These are phyloP conservation scores for Platichthys flesus DNA, from an alignment of 2,113 vertebrate species.

Conservation along the genomic window DNA sequence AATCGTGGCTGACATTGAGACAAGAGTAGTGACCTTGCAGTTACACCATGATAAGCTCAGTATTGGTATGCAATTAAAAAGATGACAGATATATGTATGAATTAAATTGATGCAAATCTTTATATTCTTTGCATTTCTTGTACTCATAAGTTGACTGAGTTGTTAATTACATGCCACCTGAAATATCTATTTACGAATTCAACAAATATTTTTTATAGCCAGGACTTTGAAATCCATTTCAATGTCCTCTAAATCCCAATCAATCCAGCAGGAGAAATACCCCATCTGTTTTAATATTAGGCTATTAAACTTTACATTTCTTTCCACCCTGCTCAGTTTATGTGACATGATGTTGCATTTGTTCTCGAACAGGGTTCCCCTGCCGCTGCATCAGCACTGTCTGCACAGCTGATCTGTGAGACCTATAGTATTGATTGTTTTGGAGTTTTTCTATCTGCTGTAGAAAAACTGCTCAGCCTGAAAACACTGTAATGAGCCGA, in stretches of 20 bases:
- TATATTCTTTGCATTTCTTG: not conserved
- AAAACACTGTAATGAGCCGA: not conserved
- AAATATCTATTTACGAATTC: not conserved
- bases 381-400: slow-evolving; percentile 31
- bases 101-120: not conserved
- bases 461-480: not conserved
- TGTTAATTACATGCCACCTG: not conserved
- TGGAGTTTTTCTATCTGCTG: slow-evolving; percentile 36
- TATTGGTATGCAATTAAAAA: not conserved
- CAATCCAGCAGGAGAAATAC: not conserved
- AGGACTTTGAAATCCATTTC: not conserved
- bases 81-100: no score
- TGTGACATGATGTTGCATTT: slow-evolving; percentile 28
- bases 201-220: not conserved
- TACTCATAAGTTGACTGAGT: not conserved
- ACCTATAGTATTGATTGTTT: slow-evolving; percentile 57
- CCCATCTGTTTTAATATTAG: slow-evolving; percentile 1
- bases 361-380: slow-evolving; percentile 26
- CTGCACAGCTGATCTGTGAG: slow-evolving; percentile 42
- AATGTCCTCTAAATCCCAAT: not conserved
- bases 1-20: slow-evolving; percentile 59
- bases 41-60: slow-evolving; percentile 25
- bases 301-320: slow-evolving; percentile 10
- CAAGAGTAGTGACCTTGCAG: slow-evolving; percentile 56
- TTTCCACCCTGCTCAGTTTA: slow-evolving; percentile 23